Percentiles rank a stretch among this genome's conserved stretches.
These are phyloP conservation scores for Lasioglossum vierecki DNA, from an alignment of 2,888 invertebrate genomes.

Conservation along the genomic window DNA sequence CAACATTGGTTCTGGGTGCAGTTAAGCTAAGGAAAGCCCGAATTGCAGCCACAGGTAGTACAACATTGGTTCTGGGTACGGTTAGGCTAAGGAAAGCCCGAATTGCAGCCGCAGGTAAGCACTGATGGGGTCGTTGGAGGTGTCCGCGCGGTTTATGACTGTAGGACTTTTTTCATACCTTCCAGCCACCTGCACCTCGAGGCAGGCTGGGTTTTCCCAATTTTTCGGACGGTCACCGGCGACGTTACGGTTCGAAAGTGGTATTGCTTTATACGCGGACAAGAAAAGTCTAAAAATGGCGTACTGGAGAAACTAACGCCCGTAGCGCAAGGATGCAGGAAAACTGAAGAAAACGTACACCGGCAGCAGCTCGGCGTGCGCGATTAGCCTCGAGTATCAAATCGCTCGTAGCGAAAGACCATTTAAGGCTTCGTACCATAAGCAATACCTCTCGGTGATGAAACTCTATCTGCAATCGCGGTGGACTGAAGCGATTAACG, in stretches of 20 bases:
- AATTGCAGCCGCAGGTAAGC: neutral
- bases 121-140: neutral
- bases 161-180: neutral
- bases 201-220: neutral
- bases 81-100: neutral
- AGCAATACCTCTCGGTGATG: constrained; percentile 69
- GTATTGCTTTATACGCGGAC: constrained; percentile 53
- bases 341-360: constrained; percentile 69
- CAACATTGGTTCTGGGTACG: neutral
- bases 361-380: constrained; percentile 14
- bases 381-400: constrained; percentile 70
- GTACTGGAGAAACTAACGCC: constrained; percentile 60
- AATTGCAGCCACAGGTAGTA: neutral
- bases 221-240: constrained; percentile 38
- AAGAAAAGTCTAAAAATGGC: constrained; percentile 62
- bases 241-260: constrained; percentile 53
- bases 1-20: neutral
- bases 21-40: neutral
- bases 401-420: constrained; percentile 69
- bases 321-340: constrained; percentile 62
- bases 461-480: constrained; percentile 71
- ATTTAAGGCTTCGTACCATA: constrained; percentile 70
- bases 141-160: neutral
- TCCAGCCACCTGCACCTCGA: neutral
- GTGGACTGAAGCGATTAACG: constrained; percentile 67